Evolutionary conservation across 2,888 invertebrate genomes (phyloP).

Genomic region (Macaria notata): DNA sequence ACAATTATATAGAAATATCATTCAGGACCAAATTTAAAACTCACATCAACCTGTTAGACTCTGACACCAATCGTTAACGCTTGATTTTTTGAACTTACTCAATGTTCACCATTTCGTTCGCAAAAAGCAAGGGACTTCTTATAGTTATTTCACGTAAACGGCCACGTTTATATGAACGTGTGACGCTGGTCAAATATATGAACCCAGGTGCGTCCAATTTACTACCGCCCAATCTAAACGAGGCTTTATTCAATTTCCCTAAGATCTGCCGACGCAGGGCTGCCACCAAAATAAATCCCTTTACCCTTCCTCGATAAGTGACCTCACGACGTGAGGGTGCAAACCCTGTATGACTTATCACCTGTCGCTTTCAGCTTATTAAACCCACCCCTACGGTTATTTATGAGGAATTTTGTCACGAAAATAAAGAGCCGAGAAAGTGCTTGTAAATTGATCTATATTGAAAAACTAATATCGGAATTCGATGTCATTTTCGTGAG

Average conservation of each 20-base stretch:
- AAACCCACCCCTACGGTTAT: slow-evolving; percentile 36
- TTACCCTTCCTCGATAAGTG: slow-evolving; percentile 29
- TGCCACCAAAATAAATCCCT: slow-evolving; percentile 30
- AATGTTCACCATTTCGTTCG: no score
- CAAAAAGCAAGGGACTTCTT: no score
- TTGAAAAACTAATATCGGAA: slow-evolving; percentile 9
- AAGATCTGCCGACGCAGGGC: slow-evolving; percentile 10
- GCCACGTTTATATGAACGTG: no score
- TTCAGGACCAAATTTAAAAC: no score
- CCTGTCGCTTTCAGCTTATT: slow-evolving; percentile 47
- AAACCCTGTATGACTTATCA: slow-evolving; percentile 45
- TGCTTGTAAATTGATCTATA: slow-evolving; percentile 23
- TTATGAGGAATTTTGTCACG: slow-evolving; percentile 34
- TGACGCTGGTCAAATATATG: neutral
- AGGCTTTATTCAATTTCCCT: slow-evolving; percentile 28
- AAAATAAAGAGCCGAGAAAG: slow-evolving; percentile 25
- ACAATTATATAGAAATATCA: no score
- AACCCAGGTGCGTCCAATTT: slow-evolving; percentile 12
- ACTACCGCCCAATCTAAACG: slow-evolving; percentile 9
- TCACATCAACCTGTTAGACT: no score
- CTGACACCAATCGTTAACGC: no score
- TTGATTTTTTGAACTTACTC: no score
- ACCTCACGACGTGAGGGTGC: slow-evolving; percentile 29
- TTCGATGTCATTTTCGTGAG: no score
- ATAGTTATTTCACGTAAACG: no score